Evolutionary conservation across 2,888 invertebrate genomes (phyloP).

Genomic region (Augochlorella aurata): DNA sequence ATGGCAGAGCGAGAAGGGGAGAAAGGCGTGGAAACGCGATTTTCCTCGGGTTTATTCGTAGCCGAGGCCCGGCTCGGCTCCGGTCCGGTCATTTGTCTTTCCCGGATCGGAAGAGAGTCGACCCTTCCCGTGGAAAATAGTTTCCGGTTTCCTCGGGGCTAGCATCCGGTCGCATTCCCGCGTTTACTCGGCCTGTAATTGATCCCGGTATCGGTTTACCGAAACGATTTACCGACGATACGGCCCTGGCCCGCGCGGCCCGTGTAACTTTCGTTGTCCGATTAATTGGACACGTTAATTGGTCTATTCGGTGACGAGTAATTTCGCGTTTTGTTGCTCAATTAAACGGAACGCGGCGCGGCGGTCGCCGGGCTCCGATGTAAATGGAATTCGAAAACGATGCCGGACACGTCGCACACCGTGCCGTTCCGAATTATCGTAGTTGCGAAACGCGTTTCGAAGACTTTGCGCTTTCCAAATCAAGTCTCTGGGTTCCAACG

Average conservation of each 20-base stretch:
- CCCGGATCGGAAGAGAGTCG: not conserved
- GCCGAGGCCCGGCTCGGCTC: not conserved
- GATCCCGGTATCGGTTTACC: constrained; percentile 10
- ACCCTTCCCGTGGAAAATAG: not conserved
- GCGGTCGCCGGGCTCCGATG: not conserved
- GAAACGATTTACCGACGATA: constrained; percentile 3
- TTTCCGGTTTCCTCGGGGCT: not conserved
- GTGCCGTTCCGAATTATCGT: not conserved
- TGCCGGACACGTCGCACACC: not conserved
- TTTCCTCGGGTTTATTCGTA: not conserved
- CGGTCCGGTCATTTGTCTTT: not conserved
- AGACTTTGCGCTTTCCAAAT: not conserved
- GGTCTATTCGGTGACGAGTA: constrained; percentile 19
- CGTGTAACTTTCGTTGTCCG: constrained; percentile 17
- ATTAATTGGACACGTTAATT: constrained; percentile 32
- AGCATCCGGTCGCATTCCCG: not conserved
- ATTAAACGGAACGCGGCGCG: constrained; percentile 15
- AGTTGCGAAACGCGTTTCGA: not conserved
- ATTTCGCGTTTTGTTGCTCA: constrained; percentile 30
- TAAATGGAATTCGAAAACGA: constrained; percentile 6
- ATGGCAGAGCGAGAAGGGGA: not conserved
- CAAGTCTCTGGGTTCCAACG: not conserved
- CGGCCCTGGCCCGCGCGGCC: not conserved
- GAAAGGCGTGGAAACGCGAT: not conserved
- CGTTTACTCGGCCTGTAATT: not conserved